Conservation (phyloP, 1,140 invertebrate genomes). For the Ceratina japonica region DNA sequence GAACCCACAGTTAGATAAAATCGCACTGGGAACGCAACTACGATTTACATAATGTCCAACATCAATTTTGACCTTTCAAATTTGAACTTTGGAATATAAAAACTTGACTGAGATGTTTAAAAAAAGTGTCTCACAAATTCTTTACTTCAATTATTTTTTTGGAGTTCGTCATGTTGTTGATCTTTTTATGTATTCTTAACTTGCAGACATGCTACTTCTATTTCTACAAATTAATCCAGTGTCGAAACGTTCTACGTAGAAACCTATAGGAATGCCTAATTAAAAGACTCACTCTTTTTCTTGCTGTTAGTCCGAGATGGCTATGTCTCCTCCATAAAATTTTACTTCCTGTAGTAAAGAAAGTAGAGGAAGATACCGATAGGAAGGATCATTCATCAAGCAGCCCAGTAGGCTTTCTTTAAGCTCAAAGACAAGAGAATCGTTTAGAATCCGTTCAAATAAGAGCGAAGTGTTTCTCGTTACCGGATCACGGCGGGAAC, state of each 20-base stretch:
- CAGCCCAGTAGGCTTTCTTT: neutral
- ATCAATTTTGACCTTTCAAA: conserved; percentile 25
- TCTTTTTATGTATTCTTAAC: too few species aligned
- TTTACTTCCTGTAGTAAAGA: neutral
- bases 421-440: conserved; percentile 16
- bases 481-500: conserved; percentile 46
- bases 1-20: conserved; percentile 38
- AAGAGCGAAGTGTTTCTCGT: conserved; percentile 40
- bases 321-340: conserved; percentile 2
- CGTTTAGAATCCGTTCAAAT: conserved; percentile 36
- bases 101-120: too few species aligned
- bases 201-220: too few species aligned
- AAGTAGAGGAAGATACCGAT: neutral
- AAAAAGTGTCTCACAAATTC: too few species aligned
- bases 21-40: conserved; percentile 57
- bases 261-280: neutral
- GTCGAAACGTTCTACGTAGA: too few species aligned
- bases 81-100: too few species aligned
- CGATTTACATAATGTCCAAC: conserved; percentile 65
- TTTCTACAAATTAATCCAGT: too few species aligned
- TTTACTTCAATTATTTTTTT: too few species aligned
- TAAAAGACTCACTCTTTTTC: conserved; percentile 8
- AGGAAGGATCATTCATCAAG: conserved; percentile 25
- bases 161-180: too few species aligned
- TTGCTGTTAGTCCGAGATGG: neutral